Percentiles rank a stretch among this genome's conserved stretches.
phyloP scores from a whole-genome alignment of 2,797 vertebrate species.

The Tympanoctomys barrerae region DNA sequence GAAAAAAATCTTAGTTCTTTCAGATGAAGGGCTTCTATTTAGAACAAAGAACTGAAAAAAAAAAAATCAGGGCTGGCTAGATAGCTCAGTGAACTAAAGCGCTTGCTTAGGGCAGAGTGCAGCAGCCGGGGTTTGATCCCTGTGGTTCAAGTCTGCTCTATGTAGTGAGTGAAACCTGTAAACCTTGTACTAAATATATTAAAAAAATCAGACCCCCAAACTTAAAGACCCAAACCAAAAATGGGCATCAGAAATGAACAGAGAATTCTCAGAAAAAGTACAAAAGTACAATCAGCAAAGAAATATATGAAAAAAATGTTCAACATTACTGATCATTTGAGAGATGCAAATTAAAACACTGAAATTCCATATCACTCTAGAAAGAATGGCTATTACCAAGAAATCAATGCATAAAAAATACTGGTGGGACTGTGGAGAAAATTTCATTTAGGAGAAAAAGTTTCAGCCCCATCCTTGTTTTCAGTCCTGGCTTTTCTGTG shows the following conservation, averaged over 20 bases:
- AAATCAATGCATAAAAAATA: not conserved
- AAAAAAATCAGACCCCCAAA: not conserved
- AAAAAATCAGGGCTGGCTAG: too few species aligned
- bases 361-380: not conserved
- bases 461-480: not conserved
- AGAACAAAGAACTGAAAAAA: not conserved
- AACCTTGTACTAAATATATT: too few species aligned
- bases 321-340: too few species aligned
- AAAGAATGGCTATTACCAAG: too few species aligned
- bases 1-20: not conserved
- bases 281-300: too few species aligned
- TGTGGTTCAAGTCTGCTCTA: too few species aligned
- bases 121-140: too few species aligned
- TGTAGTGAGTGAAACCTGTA: too few species aligned
- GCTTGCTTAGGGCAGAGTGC: too few species aligned
- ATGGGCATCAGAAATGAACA: not conserved
- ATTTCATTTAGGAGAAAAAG: slow-evolving; percentile 17
- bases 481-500: slow-evolving; percentile 18
- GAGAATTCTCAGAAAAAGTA: too few species aligned
- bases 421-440: not conserved
- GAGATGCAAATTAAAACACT: not conserved
- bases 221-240: not conserved
- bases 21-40: not conserved
- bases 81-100: too few species aligned
- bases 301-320: too few species aligned